A percentile compares a stretch with the other conserved stretches of the same genome.
These are phyloP conservation scores for Falco berigora DNA, from an alignment of 2,797 vertebrate species.

Conservation along the genomic window DNA sequence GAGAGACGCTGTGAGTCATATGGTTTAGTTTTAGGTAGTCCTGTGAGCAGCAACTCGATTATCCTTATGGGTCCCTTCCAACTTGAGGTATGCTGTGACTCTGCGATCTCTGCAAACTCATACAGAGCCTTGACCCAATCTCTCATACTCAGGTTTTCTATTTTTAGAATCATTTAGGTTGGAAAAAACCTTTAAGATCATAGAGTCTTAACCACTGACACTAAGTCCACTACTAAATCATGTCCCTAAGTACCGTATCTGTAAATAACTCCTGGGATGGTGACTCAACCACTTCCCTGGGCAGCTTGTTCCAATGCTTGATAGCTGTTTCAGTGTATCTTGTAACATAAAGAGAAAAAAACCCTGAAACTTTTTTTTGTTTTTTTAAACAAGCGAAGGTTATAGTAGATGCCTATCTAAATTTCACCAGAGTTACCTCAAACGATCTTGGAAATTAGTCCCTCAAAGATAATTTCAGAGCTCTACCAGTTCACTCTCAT, in stretches of 20 bases:
- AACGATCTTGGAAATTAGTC: not conserved
- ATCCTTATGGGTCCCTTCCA: not conserved
- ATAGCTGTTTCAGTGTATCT: not conserved
- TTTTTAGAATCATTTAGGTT: not conserved
- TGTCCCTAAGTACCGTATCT: too few relatives aligned
- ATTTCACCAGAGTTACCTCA: not conserved
- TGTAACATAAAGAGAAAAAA: not conserved
- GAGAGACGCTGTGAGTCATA: not conserved
- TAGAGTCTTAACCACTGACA: too few relatives aligned
- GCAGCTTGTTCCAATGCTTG: too few relatives aligned
- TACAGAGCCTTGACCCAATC: not conserved
- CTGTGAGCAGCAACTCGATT: not conserved
- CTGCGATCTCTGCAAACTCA: not conserved
- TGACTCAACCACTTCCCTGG: too few relatives aligned
- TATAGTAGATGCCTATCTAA: not conserved
- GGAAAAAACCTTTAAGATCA: too few relatives aligned
- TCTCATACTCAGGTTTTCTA: not conserved
- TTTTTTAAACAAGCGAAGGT: not conserved
- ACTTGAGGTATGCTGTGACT: not conserved
- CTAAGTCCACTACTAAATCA: too few relatives aligned
- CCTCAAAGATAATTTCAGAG: not conserved
- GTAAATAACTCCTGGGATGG: too few relatives aligned
- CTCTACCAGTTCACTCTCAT: not conserved
- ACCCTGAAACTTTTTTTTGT: not conserved
- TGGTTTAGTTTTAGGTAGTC: not conserved